These are phyloP conservation scores for Enoplosus armatus DNA, from an alignment of 2,797 vertebrate species.

Conservation along the genomic window DNA sequence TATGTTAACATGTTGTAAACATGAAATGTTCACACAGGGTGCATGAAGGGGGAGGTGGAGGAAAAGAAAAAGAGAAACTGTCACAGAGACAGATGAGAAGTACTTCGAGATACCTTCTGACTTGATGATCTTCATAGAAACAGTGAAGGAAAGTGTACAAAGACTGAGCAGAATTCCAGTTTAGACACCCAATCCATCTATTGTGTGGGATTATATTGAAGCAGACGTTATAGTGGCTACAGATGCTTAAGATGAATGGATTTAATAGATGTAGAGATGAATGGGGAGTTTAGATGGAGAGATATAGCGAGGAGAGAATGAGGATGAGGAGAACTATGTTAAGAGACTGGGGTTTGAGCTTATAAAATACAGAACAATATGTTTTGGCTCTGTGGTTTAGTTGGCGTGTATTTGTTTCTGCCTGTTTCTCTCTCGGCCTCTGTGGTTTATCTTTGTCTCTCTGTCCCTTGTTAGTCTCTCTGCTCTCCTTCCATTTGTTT, in stretches of 20 bases:
- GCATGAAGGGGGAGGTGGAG: too few species aligned
- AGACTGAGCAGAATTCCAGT: constrained; percentile 32
- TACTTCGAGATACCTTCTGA: constrained; percentile 1
- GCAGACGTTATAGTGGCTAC: too few species aligned
- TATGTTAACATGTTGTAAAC: constrained; percentile 66
- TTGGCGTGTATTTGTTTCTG: neutral
- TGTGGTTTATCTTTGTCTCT: neutral
- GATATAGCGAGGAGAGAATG: neutral
- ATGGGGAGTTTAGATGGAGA: neutral
- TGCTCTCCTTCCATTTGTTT: neutral
- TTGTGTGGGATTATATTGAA: constrained; percentile 38
- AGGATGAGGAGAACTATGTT: neutral
- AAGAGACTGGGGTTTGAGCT: neutral
- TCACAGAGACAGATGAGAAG: neutral
- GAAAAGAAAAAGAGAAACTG: neutral
- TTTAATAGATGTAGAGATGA: neutral
- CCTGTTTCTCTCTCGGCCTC: neutral
- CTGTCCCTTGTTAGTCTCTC: constrained; percentile 3
- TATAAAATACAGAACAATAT: neutral
- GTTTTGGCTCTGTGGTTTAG: constrained; percentile 9
- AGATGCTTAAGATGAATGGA: neutral
- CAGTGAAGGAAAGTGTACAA: constrained; percentile 8
- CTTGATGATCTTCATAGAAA: neutral
- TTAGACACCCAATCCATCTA: constrained; percentile 38
- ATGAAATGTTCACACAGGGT: constrained; percentile 35